phyloP scores from a whole-genome alignment of 2,797 vertebrate species.

The Podargus strigoides region DNA sequence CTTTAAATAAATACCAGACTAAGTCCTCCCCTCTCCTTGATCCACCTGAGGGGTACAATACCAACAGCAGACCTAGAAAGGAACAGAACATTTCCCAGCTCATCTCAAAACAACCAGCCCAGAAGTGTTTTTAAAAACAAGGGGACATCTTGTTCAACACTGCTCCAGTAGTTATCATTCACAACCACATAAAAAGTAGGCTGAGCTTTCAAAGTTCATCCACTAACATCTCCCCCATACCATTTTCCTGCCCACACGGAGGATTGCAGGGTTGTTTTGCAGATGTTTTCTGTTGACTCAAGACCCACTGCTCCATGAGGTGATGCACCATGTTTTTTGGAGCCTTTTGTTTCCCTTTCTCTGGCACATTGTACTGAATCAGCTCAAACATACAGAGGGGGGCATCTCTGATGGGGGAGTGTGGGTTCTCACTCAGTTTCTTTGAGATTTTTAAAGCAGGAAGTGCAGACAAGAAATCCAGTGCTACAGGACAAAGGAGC shows the following conservation, averaged over 20 bases:
- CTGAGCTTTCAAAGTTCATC: neutral
- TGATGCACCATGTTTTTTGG: no score
- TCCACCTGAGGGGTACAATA: accelerated
- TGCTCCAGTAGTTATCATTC: neutral
- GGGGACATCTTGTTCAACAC: neutral
- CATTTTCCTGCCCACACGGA: neutral
- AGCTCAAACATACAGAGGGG: neutral
- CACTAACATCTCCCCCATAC: neutral
- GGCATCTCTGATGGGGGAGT: neutral
- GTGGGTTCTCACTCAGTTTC: no score
- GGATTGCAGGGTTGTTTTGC: neutral
- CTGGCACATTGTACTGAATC: neutral
- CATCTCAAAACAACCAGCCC: neutral
- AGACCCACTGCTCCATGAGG: neutral
- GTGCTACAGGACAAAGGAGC: neutral
- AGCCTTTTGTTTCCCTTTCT: neutral
- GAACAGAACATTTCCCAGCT: neutral
- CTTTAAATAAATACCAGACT: neutral
- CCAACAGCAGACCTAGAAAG: neutral
- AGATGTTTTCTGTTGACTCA: neutral
- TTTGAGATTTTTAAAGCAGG: no score
- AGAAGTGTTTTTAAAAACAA: neutral
- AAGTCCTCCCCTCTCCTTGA: neutral
- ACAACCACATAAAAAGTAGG: accelerated
- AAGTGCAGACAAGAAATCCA: no score